Conservation (phyloP, 2,113 vertebrate species). For the Pholis gunnellus region DNA sequence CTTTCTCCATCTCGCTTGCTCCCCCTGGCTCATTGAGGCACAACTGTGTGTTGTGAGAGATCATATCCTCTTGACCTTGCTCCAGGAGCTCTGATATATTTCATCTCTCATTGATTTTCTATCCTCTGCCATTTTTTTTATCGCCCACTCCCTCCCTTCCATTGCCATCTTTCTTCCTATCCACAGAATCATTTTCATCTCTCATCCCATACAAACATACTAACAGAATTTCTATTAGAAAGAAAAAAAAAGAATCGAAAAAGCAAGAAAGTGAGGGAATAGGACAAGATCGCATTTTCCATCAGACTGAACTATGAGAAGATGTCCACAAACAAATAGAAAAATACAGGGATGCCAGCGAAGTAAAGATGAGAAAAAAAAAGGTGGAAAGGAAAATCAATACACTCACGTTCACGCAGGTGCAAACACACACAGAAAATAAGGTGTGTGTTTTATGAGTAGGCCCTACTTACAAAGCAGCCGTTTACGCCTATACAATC, state of each 20-base stretch:
- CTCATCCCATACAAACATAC: conserved; percentile 78
- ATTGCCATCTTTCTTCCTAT: conserved; percentile 69
- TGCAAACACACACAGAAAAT: conserved; percentile 14
- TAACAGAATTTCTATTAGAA: conserved; percentile 79
- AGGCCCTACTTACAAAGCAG: conserved; percentile 49
- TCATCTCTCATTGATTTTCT: conserved; percentile 85
- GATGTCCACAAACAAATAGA: conserved; percentile 74
- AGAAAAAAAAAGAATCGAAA: conserved; percentile 19
- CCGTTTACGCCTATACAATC: conserved; percentile 60
- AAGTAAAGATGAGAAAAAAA: conserved; percentile 69
- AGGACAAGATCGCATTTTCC: conserved; percentile 78
- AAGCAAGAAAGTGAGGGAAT: conserved; percentile 56
- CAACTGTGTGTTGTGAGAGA: conserved; percentile 79
- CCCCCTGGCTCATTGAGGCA: conserved; percentile 74
- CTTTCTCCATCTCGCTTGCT: conserved; percentile 44
- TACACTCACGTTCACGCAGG: conserved; percentile 36
- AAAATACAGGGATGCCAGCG: conserved; percentile 64
- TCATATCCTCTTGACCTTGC: conserved; percentile 87
- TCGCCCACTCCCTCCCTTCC: conserved; percentile 62
- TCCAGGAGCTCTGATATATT: conserved; percentile 84
- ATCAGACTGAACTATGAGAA: conserved; percentile 72
- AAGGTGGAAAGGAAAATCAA: conserved; percentile 62
- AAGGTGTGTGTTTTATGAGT: conserved; percentile 40
- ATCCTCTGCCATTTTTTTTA: conserved; percentile 73
- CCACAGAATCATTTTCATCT: conserved; percentile 82